Conservation (phyloP, 2,888 invertebrate genomes). For the Acleris holmiana region DNA sequence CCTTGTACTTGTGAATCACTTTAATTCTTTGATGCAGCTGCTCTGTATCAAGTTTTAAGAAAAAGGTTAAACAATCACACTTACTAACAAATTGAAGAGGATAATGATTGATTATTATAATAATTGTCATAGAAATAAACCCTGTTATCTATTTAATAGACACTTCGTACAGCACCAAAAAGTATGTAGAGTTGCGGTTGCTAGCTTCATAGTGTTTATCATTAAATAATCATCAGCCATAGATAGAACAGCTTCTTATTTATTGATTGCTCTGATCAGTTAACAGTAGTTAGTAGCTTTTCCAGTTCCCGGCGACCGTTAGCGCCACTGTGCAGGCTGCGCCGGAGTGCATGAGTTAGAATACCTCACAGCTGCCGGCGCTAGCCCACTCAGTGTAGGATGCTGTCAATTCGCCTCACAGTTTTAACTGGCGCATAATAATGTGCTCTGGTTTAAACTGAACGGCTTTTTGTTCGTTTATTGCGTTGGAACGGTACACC, state of each 20-base stretch:
- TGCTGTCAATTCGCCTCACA: slow-evolving; percentile 13
- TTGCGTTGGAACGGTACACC: slow-evolving; percentile 8
- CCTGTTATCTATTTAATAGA: too few relatives aligned
- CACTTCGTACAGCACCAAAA: too few relatives aligned
- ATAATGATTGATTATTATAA: too few relatives aligned
- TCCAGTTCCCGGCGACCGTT: slow-evolving; percentile 38
- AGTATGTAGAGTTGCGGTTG: too few relatives aligned
- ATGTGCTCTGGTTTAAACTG: slow-evolving; percentile 22
- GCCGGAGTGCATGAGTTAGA: slow-evolving; percentile 24
- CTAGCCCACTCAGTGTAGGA: slow-evolving; percentile 19
- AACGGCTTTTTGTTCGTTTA: slow-evolving; percentile 1
- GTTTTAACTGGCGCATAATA: slow-evolving; percentile 11
- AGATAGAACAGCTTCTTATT: slow-evolving; percentile 6
- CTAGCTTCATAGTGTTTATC: too few relatives aligned
- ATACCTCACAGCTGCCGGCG: slow-evolving; percentile 28
- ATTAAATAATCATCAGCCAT: neutral
- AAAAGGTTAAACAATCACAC: too few relatives aligned
- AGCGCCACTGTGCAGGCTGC: slow-evolving; percentile 37
- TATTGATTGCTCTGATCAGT: slow-evolving; percentile 20
- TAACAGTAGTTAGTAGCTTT: slow-evolving; percentile 31
- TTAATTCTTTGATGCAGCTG: too few relatives aligned
- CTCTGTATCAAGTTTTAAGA: too few relatives aligned
- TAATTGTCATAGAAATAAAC: too few relatives aligned
- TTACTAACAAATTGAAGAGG: too few relatives aligned
- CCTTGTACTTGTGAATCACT: too few relatives aligned